Percentiles rank a stretch among this genome's conserved stretches.
Evolutionary conservation across 2,888 invertebrate genomes (phyloP).

Genomic region (Ormia ochracea): DNA sequence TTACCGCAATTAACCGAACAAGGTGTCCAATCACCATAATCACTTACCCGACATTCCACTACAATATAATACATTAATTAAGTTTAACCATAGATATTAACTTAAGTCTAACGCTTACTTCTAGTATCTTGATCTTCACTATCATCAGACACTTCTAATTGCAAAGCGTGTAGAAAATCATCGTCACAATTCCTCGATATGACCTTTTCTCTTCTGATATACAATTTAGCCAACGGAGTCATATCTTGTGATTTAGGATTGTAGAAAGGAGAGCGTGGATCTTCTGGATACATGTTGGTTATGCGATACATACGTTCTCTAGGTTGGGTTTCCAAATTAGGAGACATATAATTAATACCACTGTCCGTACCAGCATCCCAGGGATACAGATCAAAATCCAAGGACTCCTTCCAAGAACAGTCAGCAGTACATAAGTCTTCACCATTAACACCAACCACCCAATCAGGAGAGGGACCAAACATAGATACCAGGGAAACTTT

Average conservation of each 20-base stretch:
- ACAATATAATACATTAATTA: constrained; percentile 61
- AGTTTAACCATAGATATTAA: neutral
- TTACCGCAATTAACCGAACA: constrained; percentile 93
- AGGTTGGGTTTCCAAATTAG: constrained; percentile 86
- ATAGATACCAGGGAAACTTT: constrained; percentile 91
- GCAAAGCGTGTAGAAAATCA: constrained; percentile 79
- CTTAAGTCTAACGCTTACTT: constrained; percentile 79
- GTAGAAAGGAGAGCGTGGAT: constrained; percentile 95
- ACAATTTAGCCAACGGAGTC: constrained; percentile 89
- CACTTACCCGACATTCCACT: constrained; percentile 89
- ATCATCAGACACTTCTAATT: constrained; percentile 82
- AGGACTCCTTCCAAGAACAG: constrained; percentile 93
- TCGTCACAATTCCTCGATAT: constrained; percentile 86
- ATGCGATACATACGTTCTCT: constrained; percentile 92
- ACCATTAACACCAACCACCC: constrained; percentile 95
- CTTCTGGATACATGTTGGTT: constrained; percentile 92
- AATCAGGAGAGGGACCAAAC: constrained; percentile 97
- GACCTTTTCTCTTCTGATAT: constrained; percentile 85
- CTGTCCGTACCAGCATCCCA: constrained; percentile 97
- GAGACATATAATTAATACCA: constrained; percentile 93
- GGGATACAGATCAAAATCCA: constrained; percentile 90
- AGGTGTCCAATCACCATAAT: constrained; percentile 86
- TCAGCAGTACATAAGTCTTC: constrained; percentile 91
- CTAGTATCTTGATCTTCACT: constrained; percentile 81
- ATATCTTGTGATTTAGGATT: constrained; percentile 83